Base-by-base conservation (phyloP, 1,140 invertebrate species). In the Drosophila ambigua region DNA sequence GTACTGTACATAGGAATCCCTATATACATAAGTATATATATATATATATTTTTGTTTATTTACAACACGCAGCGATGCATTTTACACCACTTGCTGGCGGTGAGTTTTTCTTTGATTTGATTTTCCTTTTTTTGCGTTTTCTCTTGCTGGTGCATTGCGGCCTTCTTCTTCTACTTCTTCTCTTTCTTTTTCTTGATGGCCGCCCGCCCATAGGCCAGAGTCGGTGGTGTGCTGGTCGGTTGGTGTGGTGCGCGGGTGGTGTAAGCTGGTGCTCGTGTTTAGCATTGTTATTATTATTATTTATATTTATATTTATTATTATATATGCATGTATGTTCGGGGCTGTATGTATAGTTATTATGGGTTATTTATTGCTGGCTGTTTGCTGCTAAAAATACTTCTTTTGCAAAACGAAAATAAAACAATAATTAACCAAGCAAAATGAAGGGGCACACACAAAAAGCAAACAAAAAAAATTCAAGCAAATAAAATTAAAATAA, bases 381-480 rank as follows among this genome's bases (percentile, higher is more conserved):
- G 58, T 6, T 85, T 77, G 74, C 82, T 71, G 24, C 62, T 81
- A 81, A 85, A 85, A 81, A 85, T 78, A 87, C 82, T 85, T 85
- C 82, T 79, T 83, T 79, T 79, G 55, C 57, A 31, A 58, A 53
- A 20, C 2, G 57, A 49, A 49, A 46, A 51, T 1, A 31, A 4
- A 60, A 60, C 1, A 61, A 9, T 62, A 54, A 55, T 23, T 24
- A 58, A 43, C 20, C 44, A 41, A 67, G 52, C 46, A n/a, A 23
- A 9, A 52, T 23, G 35, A 39, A 50, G 31, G 58, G 11, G 20
- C 61, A 31, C 39, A 44, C 48, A 60, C 13, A n/a, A 3, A 3
- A 54, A 65, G 57, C 35, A 4, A 20, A 23, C 64, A 23, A 71
- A 57, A 23, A 71, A 23, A 71, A 57, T 46, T 7, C 16, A 26